A percentile compares a stretch with the other conserved stretches of the same genome.
Conservation (phyloP, 2,113 vertebrate species). For the Onychorhynchus coronatus region DNA sequence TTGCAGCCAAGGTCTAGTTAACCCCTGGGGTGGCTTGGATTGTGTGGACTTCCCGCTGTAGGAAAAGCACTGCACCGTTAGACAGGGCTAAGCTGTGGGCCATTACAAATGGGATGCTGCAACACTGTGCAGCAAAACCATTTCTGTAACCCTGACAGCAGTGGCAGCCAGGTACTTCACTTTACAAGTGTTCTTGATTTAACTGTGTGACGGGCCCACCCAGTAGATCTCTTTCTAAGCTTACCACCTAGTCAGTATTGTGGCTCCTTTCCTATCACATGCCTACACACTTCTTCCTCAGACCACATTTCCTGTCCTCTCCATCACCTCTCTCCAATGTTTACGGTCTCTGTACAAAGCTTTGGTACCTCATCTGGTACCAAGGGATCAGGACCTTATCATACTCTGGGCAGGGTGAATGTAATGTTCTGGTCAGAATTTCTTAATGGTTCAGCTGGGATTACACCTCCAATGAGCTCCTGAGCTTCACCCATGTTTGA, state of each 20-base stretch:
- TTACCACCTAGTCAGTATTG: neutral
- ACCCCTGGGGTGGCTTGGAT: neutral
- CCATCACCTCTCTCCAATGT: neutral
- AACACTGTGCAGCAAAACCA: neutral
- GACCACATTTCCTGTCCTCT: neutral
- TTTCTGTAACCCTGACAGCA: neutral
- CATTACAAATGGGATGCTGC: neutral
- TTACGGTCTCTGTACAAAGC: neutral
- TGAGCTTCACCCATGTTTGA: neutral
- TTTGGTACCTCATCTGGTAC: neutral
- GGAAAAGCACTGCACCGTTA: neutral
- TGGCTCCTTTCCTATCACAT: neutral
- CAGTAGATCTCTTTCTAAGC: neutral
- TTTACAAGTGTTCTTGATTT: neutral
- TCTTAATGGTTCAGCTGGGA: neutral
- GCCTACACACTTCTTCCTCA: neutral
- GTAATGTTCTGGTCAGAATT: neutral
- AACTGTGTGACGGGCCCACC: neutral
- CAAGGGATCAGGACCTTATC: neutral
- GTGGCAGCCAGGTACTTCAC: neutral
- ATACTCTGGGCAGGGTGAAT: neutral
- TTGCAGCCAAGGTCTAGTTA: neutral
- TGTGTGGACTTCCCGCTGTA: fast-evolving
- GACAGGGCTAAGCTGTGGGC: neutral
- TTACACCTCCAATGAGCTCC: neutral